A percentile compares a stretch with the other conserved stretches of the same genome.
Conservation (phyloP, 1,140 invertebrate genomes). For the Calephelis virginiensis region DNA sequence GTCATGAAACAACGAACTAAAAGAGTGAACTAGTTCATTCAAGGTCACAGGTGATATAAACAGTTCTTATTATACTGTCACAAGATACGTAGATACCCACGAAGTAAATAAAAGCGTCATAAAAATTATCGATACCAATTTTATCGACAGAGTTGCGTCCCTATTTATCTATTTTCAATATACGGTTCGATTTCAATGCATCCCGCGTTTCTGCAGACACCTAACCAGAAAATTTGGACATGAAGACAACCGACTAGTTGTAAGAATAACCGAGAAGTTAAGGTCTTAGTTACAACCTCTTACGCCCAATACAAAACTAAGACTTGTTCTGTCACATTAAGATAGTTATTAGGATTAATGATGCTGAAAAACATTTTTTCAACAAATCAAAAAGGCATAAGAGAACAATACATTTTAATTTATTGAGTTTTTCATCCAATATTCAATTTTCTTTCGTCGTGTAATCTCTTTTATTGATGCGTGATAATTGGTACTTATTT, state of each 20-base stretch:
- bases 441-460: not conserved
- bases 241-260: slow-evolving; percentile 6
- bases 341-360: no score
- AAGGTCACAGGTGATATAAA: no score
- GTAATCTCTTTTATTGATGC: slow-evolving; percentile 9
- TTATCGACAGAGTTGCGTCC: slow-evolving; percentile 1
- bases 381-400: not conserved
- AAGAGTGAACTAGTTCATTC: no score
- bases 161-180: slow-evolving; percentile 14
- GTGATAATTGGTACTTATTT: slow-evolving; percentile 14
- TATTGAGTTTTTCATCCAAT: slow-evolving; percentile 1
- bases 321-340: no score
- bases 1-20: no score
- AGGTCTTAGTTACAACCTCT: no score
- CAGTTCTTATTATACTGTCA: no score
- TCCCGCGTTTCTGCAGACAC: slow-evolving; percentile 7
- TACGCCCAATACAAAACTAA: no score
- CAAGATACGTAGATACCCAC: no score
- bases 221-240: slow-evolving; percentile 12
- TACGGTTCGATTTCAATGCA: slow-evolving; percentile 1
- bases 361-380: no score
- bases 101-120: no score
- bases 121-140: not conserved
- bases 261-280: slow-evolving; percentile 1
- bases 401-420: slow-evolving; percentile 1